phyloP scores from a whole-genome alignment of 1,140 invertebrate genomes.

The Choristoneura fumiferana region DNA sequence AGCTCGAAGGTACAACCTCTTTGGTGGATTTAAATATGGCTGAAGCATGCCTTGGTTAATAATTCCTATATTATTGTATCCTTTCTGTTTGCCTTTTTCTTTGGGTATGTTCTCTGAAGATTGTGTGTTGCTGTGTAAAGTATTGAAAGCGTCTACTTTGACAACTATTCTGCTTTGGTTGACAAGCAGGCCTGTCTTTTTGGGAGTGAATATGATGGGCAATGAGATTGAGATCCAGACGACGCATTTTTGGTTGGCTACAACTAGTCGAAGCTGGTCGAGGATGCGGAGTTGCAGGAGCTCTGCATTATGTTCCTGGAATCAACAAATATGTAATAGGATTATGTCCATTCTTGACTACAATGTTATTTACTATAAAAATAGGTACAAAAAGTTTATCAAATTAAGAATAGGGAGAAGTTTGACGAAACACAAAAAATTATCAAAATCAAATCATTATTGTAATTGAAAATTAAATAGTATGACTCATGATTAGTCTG shows the following conservation, averaged over 20 bases:
- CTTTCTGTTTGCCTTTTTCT: slow-evolving; percentile 28
- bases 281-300: slow-evolving; percentile 77
- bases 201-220: slow-evolving; percentile 66
- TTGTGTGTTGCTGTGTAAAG: slow-evolving; percentile 32
- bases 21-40: slow-evolving; percentile 54
- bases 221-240: slow-evolving; percentile 79
- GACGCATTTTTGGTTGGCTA: slow-evolving; percentile 75
- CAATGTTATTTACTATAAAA: no score
- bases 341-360: no score
- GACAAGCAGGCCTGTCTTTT: slow-evolving; percentile 64
- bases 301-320: slow-evolving; percentile 78
- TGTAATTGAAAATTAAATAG: no score
- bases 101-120: slow-evolving; percentile 31
- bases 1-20: slow-evolving; percentile 55
- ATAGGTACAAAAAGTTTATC: no score
- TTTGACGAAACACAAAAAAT: no score
- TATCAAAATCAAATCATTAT: no score
- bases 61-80: slow-evolving; percentile 60
- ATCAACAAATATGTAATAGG: slow-evolving; percentile 35
- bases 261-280: slow-evolving; percentile 77
- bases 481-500: no score
- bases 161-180: slow-evolving; percentile 60
- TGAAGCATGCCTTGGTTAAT: slow-evolving; percentile 55
- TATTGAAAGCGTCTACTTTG: slow-evolving; percentile 65
- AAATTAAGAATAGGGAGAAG: no score